Percentiles rank a stretch among this genome's conserved stretches.
Conservation (phyloP, 1,140 invertebrate genomes). For the Helicoverpa armigera region DNA sequence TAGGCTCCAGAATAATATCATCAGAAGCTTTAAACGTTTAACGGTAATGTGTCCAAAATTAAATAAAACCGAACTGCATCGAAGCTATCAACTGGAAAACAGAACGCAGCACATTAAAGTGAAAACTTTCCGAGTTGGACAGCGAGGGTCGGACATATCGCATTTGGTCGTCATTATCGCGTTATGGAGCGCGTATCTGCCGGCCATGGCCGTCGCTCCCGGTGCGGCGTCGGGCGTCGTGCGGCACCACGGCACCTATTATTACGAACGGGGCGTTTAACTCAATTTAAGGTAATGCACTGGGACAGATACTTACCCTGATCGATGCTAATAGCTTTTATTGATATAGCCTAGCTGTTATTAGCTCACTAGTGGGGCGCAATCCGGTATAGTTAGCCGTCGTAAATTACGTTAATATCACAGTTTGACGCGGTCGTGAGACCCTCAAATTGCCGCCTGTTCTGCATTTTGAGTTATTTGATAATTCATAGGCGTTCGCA, state of each 20-base stretch:
- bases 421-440: slow-evolving; percentile 72
- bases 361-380: slow-evolving; percentile 68
- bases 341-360: slow-evolving; percentile 82
- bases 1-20: too few species aligned
- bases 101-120: slow-evolving; percentile 13
- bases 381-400: slow-evolving; percentile 68
- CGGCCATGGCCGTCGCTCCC: slow-evolving; percentile 35
- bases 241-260: slow-evolving; percentile 54
- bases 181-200: slow-evolving; percentile 23
- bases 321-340: slow-evolving; percentile 84
- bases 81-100: slow-evolving; percentile 10
- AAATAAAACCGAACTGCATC: slow-evolving; percentile 3
- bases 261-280: slow-evolving; percentile 75
- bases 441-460: slow-evolving; percentile 69
- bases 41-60: background rate
- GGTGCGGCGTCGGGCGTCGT: slow-evolving; percentile 49
- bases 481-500: slow-evolving; percentile 61
- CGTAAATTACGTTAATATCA: slow-evolving; percentile 79
- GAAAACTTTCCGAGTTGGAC: slow-evolving; percentile 18
- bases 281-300: slow-evolving; percentile 77
- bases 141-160: slow-evolving; percentile 34
- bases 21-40: background rate
- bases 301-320: slow-evolving; percentile 77
- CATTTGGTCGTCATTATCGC: slow-evolving; percentile 29
- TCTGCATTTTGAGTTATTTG: slow-evolving; percentile 73